Conservation (phyloP, 2,113 vertebrate species). For the Amphiprion percula region DNA sequence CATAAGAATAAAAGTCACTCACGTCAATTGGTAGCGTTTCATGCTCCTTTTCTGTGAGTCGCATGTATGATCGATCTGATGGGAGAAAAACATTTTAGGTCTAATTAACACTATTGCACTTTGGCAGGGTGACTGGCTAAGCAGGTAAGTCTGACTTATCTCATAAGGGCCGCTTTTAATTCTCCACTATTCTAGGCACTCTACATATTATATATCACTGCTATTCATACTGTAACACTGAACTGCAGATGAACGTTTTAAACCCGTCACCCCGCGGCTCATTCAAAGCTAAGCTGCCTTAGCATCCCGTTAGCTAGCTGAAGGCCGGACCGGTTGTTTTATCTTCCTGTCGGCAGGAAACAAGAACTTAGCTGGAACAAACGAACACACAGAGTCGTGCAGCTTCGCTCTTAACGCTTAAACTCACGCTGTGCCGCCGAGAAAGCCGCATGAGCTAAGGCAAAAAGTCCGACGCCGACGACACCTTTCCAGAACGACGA, state of each 20-base stretch:
- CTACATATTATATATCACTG: rapidly evolving
- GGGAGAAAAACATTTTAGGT: neutral
- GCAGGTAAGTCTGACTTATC: no score
- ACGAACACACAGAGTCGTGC: rapidly evolving
- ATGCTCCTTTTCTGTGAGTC: constrained; percentile 97
- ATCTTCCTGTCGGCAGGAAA: neutral
- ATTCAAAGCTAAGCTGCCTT: constrained; percentile 44
- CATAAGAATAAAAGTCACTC: constrained; percentile 75
- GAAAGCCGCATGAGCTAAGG: constrained; percentile 95
- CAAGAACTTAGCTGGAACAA: neutral
- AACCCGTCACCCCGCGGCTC: neutral
- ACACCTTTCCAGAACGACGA: constrained; percentile 95
- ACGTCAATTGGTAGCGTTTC: constrained; percentile 97
- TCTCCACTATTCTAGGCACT: rapidly evolving
- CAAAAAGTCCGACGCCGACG: constrained; percentile 93
- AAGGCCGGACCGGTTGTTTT: constrained; percentile 48
- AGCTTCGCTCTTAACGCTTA: rapidly evolving
- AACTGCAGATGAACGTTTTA: no score
- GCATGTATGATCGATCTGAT: constrained; percentile 94
- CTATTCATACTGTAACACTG: no score
- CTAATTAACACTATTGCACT: neutral
- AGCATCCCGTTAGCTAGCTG: constrained; percentile 41
- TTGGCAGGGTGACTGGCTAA: rapidly evolving
- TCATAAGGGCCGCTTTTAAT: neutral
- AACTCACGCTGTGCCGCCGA: constrained; percentile 94